Conservation (phyloP, 2,888 invertebrate genomes). For the Drosophila hamatofila region DNA sequence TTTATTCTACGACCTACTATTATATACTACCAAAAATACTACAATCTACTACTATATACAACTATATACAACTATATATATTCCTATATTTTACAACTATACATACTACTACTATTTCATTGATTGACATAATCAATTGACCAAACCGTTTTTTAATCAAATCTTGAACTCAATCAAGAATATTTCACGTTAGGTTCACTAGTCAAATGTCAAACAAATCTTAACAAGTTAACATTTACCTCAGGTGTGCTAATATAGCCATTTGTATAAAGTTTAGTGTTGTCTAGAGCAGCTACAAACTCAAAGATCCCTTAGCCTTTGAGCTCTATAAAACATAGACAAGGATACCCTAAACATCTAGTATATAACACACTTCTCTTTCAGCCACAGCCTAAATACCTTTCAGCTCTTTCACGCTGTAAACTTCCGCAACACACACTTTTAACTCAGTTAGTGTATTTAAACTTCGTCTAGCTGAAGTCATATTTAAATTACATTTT, state of each 20-base stretch:
- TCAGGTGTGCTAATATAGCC: neutral
- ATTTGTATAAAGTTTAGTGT: neutral
- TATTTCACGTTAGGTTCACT: neutral
- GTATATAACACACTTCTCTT: neutral
- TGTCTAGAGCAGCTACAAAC: neutral
- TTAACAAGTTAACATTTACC: neutral
- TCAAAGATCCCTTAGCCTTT: neutral
- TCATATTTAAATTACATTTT: neutral
- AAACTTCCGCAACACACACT: too few relatives aligned
- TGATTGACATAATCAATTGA: neutral
- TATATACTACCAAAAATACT: neutral
- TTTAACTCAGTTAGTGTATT: neutral
- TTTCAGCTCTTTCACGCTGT: neutral
- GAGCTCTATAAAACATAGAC: neutral
- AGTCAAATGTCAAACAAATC: neutral
- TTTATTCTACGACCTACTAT: neutral
- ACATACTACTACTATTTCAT: neutral
- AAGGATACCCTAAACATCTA: neutral
- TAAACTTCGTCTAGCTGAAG: neutral
- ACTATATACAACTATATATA: neutral
- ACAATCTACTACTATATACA: neutral
- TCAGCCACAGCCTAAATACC: neutral
- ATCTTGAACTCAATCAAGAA: conserved; percentile 1
- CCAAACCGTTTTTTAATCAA: neutral
- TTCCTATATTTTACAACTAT: neutral